Evolutionary conservation across 2,113 vertebrate species (phyloP).

Genomic region (Anarhynchus alexandrinus): DNA sequence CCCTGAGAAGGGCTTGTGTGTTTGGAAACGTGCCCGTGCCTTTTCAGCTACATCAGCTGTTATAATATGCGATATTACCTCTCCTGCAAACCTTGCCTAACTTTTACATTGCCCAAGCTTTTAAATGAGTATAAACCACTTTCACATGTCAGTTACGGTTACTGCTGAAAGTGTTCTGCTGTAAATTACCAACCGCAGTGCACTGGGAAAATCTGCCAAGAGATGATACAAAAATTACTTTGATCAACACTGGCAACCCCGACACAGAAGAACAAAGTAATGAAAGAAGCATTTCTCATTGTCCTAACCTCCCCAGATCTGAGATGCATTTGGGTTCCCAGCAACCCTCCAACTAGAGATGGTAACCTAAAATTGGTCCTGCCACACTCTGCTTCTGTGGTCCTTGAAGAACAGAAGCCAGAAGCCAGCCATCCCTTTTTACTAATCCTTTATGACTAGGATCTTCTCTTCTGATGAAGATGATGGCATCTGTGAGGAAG

Average conservation of each 20-base stretch:
- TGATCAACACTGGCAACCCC: background rate
- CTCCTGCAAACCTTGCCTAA: background rate
- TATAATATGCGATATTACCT: background rate
- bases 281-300: background rate
- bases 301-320: background rate
- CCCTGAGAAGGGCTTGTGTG: background rate
- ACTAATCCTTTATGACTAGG: background rate
- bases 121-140: background rate
- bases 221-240: background rate
- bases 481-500: background rate
- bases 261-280: background rate
- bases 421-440: background rate
- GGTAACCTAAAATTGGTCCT: background rate
- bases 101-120: background rate
- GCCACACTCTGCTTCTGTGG: background rate
- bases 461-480: background rate
- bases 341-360: background rate
- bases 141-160: background rate
- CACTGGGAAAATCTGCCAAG: background rate
- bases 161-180: background rate
- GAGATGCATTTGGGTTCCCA: background rate
- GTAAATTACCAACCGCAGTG: background rate
- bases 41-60: constrained; percentile 1
- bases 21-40: background rate
- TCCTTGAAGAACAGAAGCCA: background rate